A percentile compares a stretch with the other conserved stretches of the same genome.
phyloP scores from a whole-genome alignment of 2,113 vertebrate species.

The Mastomys natalensis region DNA sequence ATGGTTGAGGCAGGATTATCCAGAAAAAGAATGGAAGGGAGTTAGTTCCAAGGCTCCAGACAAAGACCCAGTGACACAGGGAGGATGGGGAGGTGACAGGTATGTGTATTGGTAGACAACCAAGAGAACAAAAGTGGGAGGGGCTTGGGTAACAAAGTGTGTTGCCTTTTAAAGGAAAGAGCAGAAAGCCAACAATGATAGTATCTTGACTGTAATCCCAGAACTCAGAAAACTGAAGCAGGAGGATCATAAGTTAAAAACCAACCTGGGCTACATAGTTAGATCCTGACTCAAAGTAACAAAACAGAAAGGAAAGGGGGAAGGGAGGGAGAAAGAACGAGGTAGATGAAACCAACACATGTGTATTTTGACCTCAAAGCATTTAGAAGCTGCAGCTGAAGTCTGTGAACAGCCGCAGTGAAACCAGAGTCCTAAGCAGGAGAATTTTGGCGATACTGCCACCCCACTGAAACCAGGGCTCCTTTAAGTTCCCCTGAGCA shows the following conservation, averaged over 20 bases:
- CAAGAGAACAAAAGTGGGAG: neutral
- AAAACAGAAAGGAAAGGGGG: neutral
- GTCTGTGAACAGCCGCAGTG: neutral
- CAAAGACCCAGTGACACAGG: neutral
- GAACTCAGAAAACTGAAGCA: neutral
- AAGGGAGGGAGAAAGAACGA: neutral
- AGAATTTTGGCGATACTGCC: neutral
- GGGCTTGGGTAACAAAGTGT: neutral
- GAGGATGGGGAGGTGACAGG: neutral
- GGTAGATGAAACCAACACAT: neutral
- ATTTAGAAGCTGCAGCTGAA: neutral
- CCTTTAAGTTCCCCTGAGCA: neutral
- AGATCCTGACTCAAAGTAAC: neutral
- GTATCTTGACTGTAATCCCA: neutral
- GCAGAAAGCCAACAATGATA: neutral
- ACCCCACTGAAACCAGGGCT: neutral
- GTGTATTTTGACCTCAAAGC: neutral
- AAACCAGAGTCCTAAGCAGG: neutral
- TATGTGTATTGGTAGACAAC: fast-evolving
- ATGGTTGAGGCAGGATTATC: neutral
- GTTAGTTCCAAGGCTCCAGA: neutral
- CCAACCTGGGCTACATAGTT: neutral
- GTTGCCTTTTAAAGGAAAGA: neutral
- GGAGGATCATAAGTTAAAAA: neutral
- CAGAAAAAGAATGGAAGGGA: neutral